Percentiles rank a stretch among this genome's conserved stretches.
phyloP scores from a whole-genome alignment of 2,888 invertebrate species.

The Caenorhabditis drosophilae region DNA sequence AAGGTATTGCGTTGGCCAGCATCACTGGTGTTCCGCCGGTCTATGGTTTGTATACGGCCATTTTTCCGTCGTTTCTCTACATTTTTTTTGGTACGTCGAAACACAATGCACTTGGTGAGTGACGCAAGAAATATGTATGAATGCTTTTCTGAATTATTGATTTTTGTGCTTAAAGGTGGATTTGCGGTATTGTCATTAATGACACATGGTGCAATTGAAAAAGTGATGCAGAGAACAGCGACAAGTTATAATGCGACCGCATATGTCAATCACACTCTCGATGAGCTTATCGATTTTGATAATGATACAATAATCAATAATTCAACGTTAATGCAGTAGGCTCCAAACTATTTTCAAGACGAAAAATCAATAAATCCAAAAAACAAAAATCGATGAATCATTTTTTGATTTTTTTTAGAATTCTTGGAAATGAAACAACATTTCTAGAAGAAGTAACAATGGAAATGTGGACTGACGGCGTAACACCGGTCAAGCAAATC shows the following conservation, averaged over 20 bases:
- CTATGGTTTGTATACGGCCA: constrained; percentile 67
- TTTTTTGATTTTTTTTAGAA: constrained; percentile 14
- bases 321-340: constrained; percentile 40
- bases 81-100: constrained; percentile 68
- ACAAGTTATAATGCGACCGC: constrained; percentile 44
- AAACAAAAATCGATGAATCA: no score
- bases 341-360: not conserved
- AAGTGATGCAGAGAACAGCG: constrained; percentile 49
- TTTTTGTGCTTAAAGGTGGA: no score
- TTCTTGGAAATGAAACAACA: constrained; percentile 41
- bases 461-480: constrained; percentile 44
- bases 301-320: constrained; percentile 36
- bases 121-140: no score
- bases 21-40: constrained; percentile 67
- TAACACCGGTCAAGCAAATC: constrained; percentile 52
- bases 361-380: not conserved
- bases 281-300: constrained; percentile 30
- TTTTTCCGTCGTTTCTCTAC: constrained; percentile 67
- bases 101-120: constrained; percentile 66
- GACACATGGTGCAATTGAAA: constrained; percentile 65
- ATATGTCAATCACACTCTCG: constrained; percentile 45
- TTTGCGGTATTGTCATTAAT: constrained; percentile 66
- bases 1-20: constrained; percentile 66
- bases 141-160: no score
- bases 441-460: constrained; percentile 44